phyloP scores from a whole-genome alignment of 2,888 invertebrate species.

The Cryptus viduatorius region DNA sequence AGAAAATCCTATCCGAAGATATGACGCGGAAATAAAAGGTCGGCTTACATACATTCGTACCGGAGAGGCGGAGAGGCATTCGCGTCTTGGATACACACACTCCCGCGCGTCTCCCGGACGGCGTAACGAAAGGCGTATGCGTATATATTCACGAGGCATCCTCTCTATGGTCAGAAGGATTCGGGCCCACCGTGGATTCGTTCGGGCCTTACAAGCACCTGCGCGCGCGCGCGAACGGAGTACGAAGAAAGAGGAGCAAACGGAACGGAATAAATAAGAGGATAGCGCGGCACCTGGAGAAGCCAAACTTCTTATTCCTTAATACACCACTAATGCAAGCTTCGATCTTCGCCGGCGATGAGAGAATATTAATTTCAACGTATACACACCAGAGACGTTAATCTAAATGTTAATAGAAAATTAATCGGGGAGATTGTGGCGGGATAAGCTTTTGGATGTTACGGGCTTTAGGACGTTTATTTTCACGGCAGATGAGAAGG shows the following conservation, averaged over 20 bases:
- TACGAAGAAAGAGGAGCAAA: conserved; percentile 4
- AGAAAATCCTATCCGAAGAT: no score
- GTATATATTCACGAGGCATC: conserved; percentile 21
- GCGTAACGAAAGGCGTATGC: conserved; percentile 42
- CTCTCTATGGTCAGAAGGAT: neutral
- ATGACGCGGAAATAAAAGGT: conserved; percentile 11
- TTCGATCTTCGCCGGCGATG: conserved; percentile 37
- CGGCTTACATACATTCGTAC: neutral
- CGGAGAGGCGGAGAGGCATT: conserved; percentile 13
- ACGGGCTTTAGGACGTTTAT: conserved; percentile 13
- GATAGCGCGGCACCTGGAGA: conserved; percentile 19
- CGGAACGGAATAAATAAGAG: conserved; percentile 15
- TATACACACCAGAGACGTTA: conserved; percentile 49
- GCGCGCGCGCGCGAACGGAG: conserved; percentile 3
- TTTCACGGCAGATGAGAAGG: conserved; percentile 40
- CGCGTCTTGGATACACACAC: neutral
- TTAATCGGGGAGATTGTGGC: conserved; percentile 52
- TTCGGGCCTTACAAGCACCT: conserved; percentile 48
- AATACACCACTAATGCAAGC: conserved; percentile 42
- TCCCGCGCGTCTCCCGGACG: conserved; percentile 8
- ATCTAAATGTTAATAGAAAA: conserved; percentile 70
- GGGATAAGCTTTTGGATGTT: conserved; percentile 29
- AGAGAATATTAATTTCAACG: conserved; percentile 62
- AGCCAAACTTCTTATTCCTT: conserved; percentile 19
- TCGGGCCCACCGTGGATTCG: conserved; percentile 42